Evolutionary conservation across 2,113 vertebrate species (phyloP).

Genomic region (Lanius ludovicianus): DNA sequence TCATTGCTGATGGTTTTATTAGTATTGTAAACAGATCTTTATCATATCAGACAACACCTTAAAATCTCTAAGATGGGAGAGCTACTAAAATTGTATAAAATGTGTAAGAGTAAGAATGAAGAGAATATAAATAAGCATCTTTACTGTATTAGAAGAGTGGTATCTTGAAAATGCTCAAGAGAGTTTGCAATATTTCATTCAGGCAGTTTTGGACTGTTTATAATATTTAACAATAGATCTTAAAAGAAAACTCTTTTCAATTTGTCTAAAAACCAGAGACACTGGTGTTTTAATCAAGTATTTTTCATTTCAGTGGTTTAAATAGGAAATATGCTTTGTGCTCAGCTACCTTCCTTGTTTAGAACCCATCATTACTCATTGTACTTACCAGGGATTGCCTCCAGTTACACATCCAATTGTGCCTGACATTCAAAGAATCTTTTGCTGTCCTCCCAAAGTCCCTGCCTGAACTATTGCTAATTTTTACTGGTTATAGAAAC

Average conservation of each 20-base stretch:
- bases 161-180: background rate
- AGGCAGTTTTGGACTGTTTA: background rate
- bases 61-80: background rate
- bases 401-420: background rate
- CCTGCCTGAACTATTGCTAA: background rate
- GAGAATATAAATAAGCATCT: background rate
- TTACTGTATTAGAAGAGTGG: background rate
- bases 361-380: background rate
- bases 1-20: background rate
- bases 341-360: background rate
- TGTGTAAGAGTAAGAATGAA: background rate
- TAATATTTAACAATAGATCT: background rate
- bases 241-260: background rate
- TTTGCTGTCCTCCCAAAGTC: background rate
- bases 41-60: background rate
- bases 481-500: background rate
- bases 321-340: background rate
- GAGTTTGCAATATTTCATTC: background rate
- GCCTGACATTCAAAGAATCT: background rate
- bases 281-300: background rate
- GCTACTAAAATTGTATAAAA: background rate
- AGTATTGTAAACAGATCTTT: background rate
- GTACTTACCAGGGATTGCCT: background rate
- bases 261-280: background rate
- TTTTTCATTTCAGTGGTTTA: background rate